Evolutionary conservation across 2,113 vertebrate species (phyloP).

Genomic region (Ptilorrhoa leucosticta): DNA sequence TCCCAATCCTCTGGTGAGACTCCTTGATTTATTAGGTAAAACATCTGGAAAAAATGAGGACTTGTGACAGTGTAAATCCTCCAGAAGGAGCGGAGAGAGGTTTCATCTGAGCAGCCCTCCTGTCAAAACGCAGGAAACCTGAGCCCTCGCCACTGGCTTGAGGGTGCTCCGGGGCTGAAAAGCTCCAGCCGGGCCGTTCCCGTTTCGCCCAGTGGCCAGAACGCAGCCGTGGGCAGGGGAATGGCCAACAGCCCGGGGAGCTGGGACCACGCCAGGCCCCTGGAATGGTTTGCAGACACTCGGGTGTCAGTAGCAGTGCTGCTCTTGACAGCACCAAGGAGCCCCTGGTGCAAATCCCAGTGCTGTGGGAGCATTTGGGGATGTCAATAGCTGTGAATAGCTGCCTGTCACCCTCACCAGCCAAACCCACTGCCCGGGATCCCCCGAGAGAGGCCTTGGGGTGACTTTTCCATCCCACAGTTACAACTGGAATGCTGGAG

Average conservation of each 20-base stretch:
- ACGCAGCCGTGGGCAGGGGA: background rate
- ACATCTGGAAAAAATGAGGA: constrained; percentile 70
- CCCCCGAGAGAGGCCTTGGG: background rate
- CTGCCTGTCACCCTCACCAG: background rate
- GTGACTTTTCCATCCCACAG: background rate
- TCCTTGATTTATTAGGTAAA: constrained; percentile 66
- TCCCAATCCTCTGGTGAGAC: constrained; percentile 47
- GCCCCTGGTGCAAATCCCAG: background rate
- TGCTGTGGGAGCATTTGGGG: background rate
- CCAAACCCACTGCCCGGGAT: background rate
- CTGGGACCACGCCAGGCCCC: background rate
- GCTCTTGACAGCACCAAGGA: constrained; percentile 16
- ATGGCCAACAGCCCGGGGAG: background rate
- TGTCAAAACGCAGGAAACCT: constrained; percentile 27
- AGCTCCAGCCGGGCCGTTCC: background rate
- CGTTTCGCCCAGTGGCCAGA: background rate
- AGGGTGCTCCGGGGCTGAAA: background rate
- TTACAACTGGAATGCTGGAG: background rate
- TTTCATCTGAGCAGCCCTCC: constrained; percentile 12
- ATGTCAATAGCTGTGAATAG: background rate
- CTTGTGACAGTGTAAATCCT: constrained; percentile 49
- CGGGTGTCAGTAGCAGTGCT: background rate
- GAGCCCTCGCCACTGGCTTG: background rate
- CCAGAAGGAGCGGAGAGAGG: background rate
- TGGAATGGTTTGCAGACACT: background rate